phyloP scores from a whole-genome alignment of 2,888 invertebrate species.

The Standfussiana lucernea region DNA sequence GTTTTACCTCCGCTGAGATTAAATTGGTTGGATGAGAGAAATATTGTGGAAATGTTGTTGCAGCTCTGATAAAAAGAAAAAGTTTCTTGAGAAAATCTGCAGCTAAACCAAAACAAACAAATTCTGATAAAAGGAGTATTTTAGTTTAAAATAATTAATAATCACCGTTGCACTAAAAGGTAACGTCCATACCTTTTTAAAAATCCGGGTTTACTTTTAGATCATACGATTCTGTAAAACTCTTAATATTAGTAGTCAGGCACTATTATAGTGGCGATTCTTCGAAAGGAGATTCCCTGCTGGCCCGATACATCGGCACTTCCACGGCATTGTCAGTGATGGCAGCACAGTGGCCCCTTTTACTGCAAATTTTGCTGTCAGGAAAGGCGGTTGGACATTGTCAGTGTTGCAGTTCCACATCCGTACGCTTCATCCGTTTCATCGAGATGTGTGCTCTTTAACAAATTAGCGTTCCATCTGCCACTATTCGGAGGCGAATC shows the following conservation, averaged over 20 bases:
- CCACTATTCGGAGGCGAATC: neutral
- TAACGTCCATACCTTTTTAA: neutral
- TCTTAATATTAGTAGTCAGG: neutral
- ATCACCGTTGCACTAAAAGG: neutral
- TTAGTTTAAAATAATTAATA: neutral
- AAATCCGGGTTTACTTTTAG: neutral
- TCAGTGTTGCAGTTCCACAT: neutral
- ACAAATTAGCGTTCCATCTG: neutral
- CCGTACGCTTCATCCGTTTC: neutral
- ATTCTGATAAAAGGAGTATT: neutral
- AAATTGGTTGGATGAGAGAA: conserved; percentile 50
- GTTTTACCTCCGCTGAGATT: conserved; percentile 31
- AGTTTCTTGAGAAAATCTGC: conserved; percentile 15
- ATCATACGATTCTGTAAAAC: neutral
- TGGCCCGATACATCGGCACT: neutral
- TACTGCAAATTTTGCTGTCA: no score
- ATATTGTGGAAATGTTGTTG: conserved; percentile 40
- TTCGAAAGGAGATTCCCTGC: neutral
- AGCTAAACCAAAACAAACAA: conserved; percentile 17
- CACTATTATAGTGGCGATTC: neutral
- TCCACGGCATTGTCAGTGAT: neutral
- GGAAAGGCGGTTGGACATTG: no score
- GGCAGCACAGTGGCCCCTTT: neutral
- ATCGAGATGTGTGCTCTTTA: neutral
- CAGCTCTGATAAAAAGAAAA: conserved; percentile 30